Evolutionary conservation across 2,113 vertebrate genomes (phyloP), one percentile per base, ranked within the genome.

Genomic region (Petrocephalus microphthalmus): DNA sequence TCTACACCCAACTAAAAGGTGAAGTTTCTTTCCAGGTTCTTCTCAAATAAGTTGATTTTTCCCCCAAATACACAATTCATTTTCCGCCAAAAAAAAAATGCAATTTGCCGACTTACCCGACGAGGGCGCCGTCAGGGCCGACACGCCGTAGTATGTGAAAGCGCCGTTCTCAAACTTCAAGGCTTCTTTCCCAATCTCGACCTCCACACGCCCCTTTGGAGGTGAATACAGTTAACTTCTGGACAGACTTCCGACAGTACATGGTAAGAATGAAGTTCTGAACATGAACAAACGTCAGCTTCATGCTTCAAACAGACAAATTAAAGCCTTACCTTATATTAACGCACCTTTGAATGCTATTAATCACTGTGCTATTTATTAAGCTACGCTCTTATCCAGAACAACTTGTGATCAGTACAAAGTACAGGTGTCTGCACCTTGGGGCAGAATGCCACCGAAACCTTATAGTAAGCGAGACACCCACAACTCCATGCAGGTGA

Each of bases 161-260:
- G 97, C 97, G 7, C 97, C 97, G 0, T 97, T 98, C 90, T 98
- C 97, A 89, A 98, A 98, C 94, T 96, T 97, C 91, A 98, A 93
- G 19, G 96, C 96, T 92, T 98, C 97, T 91, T 98, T 98, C 1
- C 97, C 97, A 17, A 98, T 97, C 92, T 98, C 97, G 84, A 98
- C 97, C 93, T 98, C 97, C 56, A 98, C 97, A 4, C 96, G 96
- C 17, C 97, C 97, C 97, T 98, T 91, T n/a, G 10, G 19, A 57
- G 87, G 57, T 13, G 60, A 6, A 60, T 20, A 81, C 51, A 45
- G 45, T 81, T 52, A 1, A 22, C 22, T 84, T 8, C 82, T 84
- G 49, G n/a, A 37, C 29, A 20, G 33, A 17, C 29, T 33, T 25
- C 53, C 22, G 42, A 19, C 2, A 22, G 53, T n/a, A 2, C 54